phyloP scores from a whole-genome alignment of 2,797 vertebrate species.

The Limosa lapponica region DNA sequence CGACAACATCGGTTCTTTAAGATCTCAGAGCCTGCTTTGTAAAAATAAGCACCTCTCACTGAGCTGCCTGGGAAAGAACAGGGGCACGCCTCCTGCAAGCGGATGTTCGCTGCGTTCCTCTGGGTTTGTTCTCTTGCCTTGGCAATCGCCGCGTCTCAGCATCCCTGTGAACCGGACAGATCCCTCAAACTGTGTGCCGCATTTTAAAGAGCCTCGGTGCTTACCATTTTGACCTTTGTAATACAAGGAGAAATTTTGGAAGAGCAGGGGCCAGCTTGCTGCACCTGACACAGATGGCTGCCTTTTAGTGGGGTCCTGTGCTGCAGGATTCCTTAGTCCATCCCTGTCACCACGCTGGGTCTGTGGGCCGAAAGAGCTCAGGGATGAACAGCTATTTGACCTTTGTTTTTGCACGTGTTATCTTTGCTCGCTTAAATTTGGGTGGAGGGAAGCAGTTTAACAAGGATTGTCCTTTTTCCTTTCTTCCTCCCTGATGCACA shows the following conservation, averaged over 20 bases:
- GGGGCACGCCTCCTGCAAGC: background rate
- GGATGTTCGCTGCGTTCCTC: background rate
- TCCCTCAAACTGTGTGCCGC: background rate
- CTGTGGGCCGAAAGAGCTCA: background rate
- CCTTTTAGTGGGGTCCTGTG: rapidly evolving
- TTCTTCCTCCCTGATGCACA: background rate
- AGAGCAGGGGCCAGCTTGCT: background rate
- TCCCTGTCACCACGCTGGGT: background rate
- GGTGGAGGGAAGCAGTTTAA: background rate
- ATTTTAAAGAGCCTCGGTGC: background rate
- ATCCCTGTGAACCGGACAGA: background rate
- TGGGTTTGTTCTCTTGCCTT: background rate
- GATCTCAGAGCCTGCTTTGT: conserved; percentile 54
- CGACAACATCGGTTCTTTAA: conserved; percentile 30
- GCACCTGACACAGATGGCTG: background rate
- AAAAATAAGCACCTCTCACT: conserved; percentile 61
- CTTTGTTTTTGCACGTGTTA: background rate
- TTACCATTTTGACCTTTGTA: background rate
- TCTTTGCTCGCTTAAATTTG: background rate
- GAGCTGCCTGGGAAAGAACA: conserved; percentile 57
- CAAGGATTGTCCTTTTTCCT: background rate
- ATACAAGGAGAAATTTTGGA: background rate
- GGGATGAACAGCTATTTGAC: background rate
- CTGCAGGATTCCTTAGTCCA: background rate
- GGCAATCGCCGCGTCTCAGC: rapidly evolving